phyloP scores from a whole-genome alignment of 1,140 invertebrate species.

The Neotoxoptera formosana region DNA sequence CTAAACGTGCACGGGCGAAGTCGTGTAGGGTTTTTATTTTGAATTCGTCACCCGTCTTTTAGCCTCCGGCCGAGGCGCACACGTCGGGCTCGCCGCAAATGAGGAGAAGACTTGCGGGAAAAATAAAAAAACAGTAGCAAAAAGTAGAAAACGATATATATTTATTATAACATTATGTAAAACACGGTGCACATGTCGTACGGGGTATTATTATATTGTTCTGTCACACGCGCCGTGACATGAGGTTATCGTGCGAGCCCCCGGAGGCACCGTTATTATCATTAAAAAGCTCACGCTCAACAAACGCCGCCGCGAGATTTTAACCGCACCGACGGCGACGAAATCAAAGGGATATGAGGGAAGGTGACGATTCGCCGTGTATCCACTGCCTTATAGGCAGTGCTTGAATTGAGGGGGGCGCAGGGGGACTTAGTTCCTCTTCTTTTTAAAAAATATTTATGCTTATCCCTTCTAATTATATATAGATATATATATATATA shows the following conservation, averaged over 20 bases:
- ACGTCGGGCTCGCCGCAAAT: not conserved
- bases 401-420: too few species aligned
- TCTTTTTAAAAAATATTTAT: too few species aligned
- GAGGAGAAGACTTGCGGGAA: not conserved
- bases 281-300: slow-evolving; percentile 50
- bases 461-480: too few species aligned
- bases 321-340: not conserved
- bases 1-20: not conserved
- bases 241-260: not conserved
- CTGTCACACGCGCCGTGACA: not conserved
- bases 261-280: not conserved
- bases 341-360: slow-evolving; percentile 21
- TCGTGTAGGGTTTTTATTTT: not conserved
- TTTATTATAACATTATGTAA: not conserved
- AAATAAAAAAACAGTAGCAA: not conserved
- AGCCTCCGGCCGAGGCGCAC: not conserved
- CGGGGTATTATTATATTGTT: not conserved
- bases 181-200: not conserved
- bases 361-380: not conserved
- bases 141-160: not conserved
- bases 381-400: not conserved
- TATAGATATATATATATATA: too few species aligned
- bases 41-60: not conserved
- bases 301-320: slow-evolving; percentile 19
- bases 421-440: too few species aligned